Evolutionary conservation across 2,888 invertebrate genomes (phyloP).

Genomic region (Melinaea menophilus): DNA sequence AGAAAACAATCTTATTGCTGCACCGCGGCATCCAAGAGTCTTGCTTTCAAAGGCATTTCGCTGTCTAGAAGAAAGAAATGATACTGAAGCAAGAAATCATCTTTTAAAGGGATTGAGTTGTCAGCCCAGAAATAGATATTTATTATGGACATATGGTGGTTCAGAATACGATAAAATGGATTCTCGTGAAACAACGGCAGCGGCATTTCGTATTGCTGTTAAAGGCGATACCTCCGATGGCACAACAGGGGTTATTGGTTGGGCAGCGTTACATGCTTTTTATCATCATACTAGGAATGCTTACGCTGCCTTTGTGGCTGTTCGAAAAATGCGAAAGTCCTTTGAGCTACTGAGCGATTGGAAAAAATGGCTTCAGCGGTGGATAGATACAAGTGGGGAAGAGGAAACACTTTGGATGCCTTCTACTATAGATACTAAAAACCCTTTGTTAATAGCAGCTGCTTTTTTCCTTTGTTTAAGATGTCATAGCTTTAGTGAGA

Average conservation of each 20-base stretch:
- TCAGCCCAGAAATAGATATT: conserved; percentile 55
- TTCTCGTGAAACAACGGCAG: conserved; percentile 42
- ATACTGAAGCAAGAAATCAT: conserved; percentile 48
- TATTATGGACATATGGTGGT: conserved; percentile 62
- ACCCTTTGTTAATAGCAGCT: conserved; percentile 62
- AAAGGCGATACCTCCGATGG: conserved; percentile 63
- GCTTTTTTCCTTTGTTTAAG: conserved; percentile 68
- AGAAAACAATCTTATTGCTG: conserved; percentile 43
- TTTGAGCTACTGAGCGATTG: conserved; percentile 57
- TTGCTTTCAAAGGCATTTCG: conserved; percentile 54
- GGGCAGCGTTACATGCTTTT: conserved; percentile 64
- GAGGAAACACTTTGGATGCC: conserved; percentile 67
- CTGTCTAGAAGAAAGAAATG: conserved; percentile 53
- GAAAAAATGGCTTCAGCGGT: conserved; percentile 52
- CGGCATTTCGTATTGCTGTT: conserved; percentile 61
- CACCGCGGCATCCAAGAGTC: conserved; percentile 48
- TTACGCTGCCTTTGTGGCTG: conserved; percentile 57
- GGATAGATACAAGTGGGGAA: conserved; percentile 60
- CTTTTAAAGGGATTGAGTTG: conserved; percentile 48
- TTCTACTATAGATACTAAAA: conserved; percentile 39
- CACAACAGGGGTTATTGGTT: conserved; percentile 60
- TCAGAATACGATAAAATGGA: conserved; percentile 54
- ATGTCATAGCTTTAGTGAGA: conserved; percentile 57
- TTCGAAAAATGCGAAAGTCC: conserved; percentile 62
- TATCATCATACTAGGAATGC: conserved; percentile 49